phyloP scores from a whole-genome alignment of 2,113 vertebrate species.

The Trichechus manatus region DNA sequence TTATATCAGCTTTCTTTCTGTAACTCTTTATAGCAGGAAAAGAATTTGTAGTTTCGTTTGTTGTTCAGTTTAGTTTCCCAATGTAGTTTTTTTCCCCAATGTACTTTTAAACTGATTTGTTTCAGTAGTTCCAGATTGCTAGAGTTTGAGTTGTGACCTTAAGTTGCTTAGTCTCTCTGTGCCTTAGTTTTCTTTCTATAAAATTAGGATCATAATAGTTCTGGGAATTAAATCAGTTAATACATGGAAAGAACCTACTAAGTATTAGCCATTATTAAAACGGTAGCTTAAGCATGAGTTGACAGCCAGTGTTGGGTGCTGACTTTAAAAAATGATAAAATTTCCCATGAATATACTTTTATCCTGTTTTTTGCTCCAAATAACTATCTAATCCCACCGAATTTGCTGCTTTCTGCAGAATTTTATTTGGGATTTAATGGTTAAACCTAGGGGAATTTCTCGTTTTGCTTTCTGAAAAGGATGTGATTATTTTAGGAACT shows the following conservation, averaged over 20 bases:
- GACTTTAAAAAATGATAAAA: conserved; percentile 58
- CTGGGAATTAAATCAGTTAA: neutral
- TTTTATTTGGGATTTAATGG: conserved; percentile 43
- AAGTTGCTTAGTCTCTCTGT: neutral
- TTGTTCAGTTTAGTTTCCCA: conserved; percentile 30
- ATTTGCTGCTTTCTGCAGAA: conserved; percentile 45
- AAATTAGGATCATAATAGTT: conserved; percentile 7
- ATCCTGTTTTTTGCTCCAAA: conserved; percentile 23
- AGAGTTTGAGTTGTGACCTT: neutral
- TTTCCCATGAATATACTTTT: conserved; percentile 36
- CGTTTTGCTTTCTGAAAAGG: conserved; percentile 55
- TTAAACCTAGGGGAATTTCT: conserved; percentile 50
- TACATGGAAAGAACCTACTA: conserved; percentile 28
- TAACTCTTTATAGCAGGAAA: conserved; percentile 4
- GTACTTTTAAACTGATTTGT: neutral
- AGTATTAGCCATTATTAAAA: neutral
- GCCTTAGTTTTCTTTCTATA: conserved; percentile 25
- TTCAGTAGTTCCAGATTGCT: conserved; percentile 32
- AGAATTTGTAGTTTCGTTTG: conserved; percentile 2
- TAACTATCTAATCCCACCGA: conserved; percentile 26
- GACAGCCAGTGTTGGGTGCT: neutral
- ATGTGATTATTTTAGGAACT: conserved; percentile 54
- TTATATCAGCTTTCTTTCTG: neutral
- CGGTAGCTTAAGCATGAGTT: neutral
- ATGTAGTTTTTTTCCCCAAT: neutral